Evolutionary conservation across 2,888 invertebrate genomes (phyloP).

Genomic region (Leucozona laternaria): DNA sequence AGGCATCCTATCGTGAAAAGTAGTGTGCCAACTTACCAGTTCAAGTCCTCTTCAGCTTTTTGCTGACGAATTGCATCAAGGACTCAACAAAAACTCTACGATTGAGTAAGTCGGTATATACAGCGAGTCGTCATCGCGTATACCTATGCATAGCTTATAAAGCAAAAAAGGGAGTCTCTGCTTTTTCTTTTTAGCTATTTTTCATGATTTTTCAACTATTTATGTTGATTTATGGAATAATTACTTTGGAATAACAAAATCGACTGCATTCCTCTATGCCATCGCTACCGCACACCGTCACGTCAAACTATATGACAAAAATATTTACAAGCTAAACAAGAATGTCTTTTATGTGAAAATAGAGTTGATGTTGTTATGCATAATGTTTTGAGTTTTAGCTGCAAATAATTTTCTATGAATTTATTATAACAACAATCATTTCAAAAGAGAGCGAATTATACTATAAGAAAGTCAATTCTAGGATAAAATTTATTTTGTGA

Average conservation of each 20-base stretch:
- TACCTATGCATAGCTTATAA: background rate
- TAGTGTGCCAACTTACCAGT: slow-evolving; percentile 57
- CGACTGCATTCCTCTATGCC: slow-evolving; percentile 1
- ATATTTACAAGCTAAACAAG: slow-evolving; percentile 20
- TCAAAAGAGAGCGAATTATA: background rate
- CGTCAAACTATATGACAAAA: slow-evolving; percentile 12
- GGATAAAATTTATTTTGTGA: background rate
- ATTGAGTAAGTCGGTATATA: slow-evolving; percentile 29
- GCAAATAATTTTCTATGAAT: slow-evolving; percentile 22
- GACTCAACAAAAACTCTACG: slow-evolving; percentile 36
- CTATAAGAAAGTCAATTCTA: slow-evolving; percentile 8
- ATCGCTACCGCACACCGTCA: background rate
- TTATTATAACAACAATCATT: slow-evolving; percentile 8
- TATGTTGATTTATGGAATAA: slow-evolving; percentile 71
- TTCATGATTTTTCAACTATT: slow-evolving; percentile 55
- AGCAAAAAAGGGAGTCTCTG: background rate
- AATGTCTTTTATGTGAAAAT: background rate
- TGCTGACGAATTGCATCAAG: slow-evolving; percentile 45
- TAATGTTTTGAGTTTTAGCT: slow-evolving; percentile 3
- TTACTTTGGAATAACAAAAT: slow-evolving; percentile 46
- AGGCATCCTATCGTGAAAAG: background rate
- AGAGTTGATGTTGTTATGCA: background rate
- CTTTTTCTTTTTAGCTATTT: slow-evolving; percentile 6
- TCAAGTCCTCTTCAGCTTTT: slow-evolving; percentile 48
- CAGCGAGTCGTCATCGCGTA: background rate